A percentile compares a stretch with the other conserved stretches of the same genome.
Evolutionary conservation across 1,140 invertebrate genomes (phyloP).

Genomic region (Ips typographus): DNA sequence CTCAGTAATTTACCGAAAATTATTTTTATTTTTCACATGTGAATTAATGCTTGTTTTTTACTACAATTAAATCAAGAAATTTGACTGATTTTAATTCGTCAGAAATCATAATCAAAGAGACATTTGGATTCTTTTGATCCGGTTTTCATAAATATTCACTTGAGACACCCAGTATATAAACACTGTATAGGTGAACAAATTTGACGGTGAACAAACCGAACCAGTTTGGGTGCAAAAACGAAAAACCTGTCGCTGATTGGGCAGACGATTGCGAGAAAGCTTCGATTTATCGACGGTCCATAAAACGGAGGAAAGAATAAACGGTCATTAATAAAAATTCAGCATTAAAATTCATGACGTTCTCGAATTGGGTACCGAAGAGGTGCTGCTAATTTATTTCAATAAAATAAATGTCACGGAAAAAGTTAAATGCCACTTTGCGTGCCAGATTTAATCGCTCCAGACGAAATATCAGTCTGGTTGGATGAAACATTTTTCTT

Average conservation of each 20-base stretch:
- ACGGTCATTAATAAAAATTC: constrained; percentile 15
- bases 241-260: neutral
- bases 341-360: constrained; percentile 18
- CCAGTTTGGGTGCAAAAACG: neutral
- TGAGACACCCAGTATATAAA: neutral
- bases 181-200: no score
- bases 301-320: constrained; percentile 1
- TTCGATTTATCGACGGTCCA: constrained; percentile 4
- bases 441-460: constrained; percentile 13
- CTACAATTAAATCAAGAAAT: no score
- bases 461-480: no score
- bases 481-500: no score
- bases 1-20: no score
- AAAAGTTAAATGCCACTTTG: constrained; percentile 16
- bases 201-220: neutral
- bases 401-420: constrained; percentile 13
- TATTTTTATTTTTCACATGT: no score
- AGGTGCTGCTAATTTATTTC: constrained; percentile 19
- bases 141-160: neutral
- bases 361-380: constrained; percentile 5
- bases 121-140: neutral
- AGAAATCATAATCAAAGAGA: neutral
- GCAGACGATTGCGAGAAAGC: constrained; percentile 1
- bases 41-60: no score
- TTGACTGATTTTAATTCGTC: no score